Percentiles rank a stretch among this genome's conserved stretches.
Conservation (phyloP, 2,113 vertebrate genomes). For the Zosterops pallidus region DNA sequence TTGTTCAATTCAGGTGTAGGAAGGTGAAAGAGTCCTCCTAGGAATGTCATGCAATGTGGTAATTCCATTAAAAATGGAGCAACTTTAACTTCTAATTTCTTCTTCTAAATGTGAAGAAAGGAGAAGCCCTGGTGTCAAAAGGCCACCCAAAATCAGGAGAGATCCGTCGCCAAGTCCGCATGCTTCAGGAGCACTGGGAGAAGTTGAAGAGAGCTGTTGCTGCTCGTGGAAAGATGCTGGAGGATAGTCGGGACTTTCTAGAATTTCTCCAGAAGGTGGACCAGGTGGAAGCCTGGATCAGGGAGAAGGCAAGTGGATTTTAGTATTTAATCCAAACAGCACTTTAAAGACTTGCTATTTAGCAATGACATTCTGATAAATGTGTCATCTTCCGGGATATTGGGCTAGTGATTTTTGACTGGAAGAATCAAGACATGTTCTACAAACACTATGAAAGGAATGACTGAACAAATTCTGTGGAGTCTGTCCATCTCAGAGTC, state of each 20-base stretch:
- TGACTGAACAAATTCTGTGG: neutral
- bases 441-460: neutral
- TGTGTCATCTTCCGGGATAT: neutral
- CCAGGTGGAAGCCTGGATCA: conserved; percentile 88
- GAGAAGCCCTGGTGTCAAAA: conserved; percentile 74
- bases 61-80: neutral
- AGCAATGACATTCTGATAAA: neutral
- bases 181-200: conserved; percentile 80
- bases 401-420: neutral
- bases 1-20: neutral
- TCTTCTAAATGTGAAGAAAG: conserved; percentile 70
- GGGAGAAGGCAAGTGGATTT: conserved; percentile 79
- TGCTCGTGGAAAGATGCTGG: conserved; percentile 78
- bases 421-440: neutral
- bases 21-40: neutral
- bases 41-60: neutral
- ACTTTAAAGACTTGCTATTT: neutral
- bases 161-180: conserved; percentile 57
- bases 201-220: conserved; percentile 78
- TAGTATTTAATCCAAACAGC: neutral
- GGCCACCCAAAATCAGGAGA: conserved; percentile 70
- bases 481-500: neutral
- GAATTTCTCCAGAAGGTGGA: conserved; percentile 89
- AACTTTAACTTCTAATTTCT: neutral
- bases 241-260: conserved; percentile 81